Evolutionary conservation across 2,797 vertebrate species (phyloP), one percentile per base, ranked within the genome.

Genomic region (Sorex maritimensis): DNA sequence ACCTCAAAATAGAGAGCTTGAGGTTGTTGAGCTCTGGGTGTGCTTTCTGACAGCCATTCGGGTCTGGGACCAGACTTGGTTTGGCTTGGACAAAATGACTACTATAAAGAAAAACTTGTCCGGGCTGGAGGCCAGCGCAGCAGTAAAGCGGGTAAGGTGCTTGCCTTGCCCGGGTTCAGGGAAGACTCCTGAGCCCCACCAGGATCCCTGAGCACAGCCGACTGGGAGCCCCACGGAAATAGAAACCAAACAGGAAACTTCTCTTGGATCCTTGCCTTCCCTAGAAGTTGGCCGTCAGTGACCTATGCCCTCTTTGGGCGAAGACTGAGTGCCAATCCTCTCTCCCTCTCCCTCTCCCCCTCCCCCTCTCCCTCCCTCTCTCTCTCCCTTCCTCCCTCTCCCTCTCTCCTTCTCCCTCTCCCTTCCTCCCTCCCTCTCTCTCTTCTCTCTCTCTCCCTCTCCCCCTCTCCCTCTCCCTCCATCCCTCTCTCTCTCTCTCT

Each of bases 1-100:
- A 21, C 65, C 69, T 24, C 79, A 69, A 24, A 82, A 81, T 65
- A 74, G 79, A 82, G 44, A 88, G 44, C 46, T 28, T 38, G 52
- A 81, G 58, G 69, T 81, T 78, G 9, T 4, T 11, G 78, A 69
- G 92, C 84, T 69, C 24, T 24, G 24, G 69, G 15, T 77, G 34
- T 58, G 26, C 83, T 90, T 93, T 81, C 86, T 26, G 61, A 85
- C 6, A 65, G 80, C 11, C 11, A 34, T n/a, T 88, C 61, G 71
- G 73, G 34, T 44, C n/a, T 72, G 26, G 69, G 28, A 88, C 28
- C 24, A 14, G 81, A 4, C 34, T 34, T 34, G 34, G 34, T 34
- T 34, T 34, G 34, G 38, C 24, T 15, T 34, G 77, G 67, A 61
- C 21, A 71, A 46, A 34, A 5, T 13, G 79, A 6, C 28, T 65